Conservation (phyloP, 2,797 vertebrate species). For the Ciconia nigra region DNA sequence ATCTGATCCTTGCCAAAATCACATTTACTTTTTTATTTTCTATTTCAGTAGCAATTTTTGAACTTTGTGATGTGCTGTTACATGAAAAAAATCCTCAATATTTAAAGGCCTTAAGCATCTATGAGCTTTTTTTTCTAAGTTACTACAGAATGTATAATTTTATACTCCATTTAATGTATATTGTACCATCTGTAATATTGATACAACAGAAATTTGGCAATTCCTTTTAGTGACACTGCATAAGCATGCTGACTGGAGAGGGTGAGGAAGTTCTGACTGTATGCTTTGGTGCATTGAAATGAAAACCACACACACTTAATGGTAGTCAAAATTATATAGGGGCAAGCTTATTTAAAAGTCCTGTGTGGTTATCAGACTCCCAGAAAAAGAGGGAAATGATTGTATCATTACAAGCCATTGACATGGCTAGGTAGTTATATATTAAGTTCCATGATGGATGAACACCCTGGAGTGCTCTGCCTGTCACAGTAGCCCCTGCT, state of each 20-base stretch:
- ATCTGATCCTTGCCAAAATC: background rate
- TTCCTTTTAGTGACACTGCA: conserved; percentile 15
- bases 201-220: conserved; percentile 24
- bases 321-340: background rate
- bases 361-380: background rate
- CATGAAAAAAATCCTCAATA: conserved; percentile 57
- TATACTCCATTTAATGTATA: conserved; percentile 69
- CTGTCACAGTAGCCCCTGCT: conserved; percentile 28
- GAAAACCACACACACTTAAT: background rate
- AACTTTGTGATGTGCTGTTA: conserved; percentile 50
- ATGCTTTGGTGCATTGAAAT: conserved; percentile 13
- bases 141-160: conserved; percentile 78
- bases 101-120: conserved; percentile 79
- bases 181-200: conserved; percentile 42
- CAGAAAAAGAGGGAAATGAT: background rate
- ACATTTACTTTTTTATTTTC: conserved; percentile 15
- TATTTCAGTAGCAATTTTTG: conserved; percentile 34
- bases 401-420: conserved; percentile 33
- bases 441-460: conserved; percentile 36
- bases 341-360: background rate
- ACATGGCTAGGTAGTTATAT: background rate
- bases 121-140: conserved; percentile 65
- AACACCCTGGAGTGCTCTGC: background rate
- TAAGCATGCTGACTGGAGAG: conserved; percentile 19
- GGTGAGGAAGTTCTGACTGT: background rate